Base-by-base conservation (phyloP, 2,113 vertebrate species). In the Paramormyrops kingsleyae region DNA sequence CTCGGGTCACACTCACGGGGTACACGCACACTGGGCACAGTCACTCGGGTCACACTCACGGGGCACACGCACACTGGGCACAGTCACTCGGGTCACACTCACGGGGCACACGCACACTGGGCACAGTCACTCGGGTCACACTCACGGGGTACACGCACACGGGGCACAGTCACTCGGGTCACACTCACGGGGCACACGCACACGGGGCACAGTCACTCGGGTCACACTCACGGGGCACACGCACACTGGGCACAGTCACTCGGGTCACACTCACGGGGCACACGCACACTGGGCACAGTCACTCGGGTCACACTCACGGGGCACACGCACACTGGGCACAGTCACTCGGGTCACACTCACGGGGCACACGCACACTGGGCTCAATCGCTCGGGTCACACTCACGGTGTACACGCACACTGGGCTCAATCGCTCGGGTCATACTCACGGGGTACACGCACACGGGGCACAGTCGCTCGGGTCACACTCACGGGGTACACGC, bases 201-300 rank as follows among this genome's bases (percentile, higher is more conserved):
- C 9, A 12, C 1, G 0, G n/a, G 62, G 3, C 3, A 66, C n/a
- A 27, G 0, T 9, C 24, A 0, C 59, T 3, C 0, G 3, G 0
- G 24, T 8, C 56, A 62, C 7, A 27, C 17, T 5, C 52, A 19
- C 1, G 2, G 8, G 24, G n/a, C 0, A 66, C 59, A 66, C 9
- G n/a, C 8, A 62, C 24, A n/a, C 2, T 0, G 24, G 7, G 2
- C 24, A 62, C 19, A 24, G 5, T 7, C 19, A 5, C 19, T 1
- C 1, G 53, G 0, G 5, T 0, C 24, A 62, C 56, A 3, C 24
- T 2, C 24, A 59, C n/a, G n/a, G n/a, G n/a, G n/a, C n/a, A n/a
- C n/a, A n/a, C n/a, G 7, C 21, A 24, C 56, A 62, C 7, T 0
- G 21, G 59, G 2, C 24, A 62, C 24, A n/a, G 7, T n/a, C 59